phyloP scores from a whole-genome alignment of 2,888 invertebrate genomes.

The Scaptomyza polygonia region DNA sequence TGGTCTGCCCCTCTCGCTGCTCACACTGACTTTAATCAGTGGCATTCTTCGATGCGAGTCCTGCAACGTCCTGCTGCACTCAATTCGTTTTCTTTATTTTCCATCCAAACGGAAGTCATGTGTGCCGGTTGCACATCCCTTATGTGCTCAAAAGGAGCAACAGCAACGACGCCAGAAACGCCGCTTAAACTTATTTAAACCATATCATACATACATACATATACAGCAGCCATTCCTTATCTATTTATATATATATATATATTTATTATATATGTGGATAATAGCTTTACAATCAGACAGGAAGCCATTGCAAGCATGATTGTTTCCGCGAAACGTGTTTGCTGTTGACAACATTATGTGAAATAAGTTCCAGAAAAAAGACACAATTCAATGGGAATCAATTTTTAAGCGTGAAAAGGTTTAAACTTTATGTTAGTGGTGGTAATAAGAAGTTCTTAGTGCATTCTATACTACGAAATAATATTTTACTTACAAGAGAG shows the following conservation, averaged over 20 bases:
- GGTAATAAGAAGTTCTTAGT: not conserved
- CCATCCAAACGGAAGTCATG: conserved; percentile 70
- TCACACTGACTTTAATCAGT: conserved; percentile 69
- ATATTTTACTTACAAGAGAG: not conserved
- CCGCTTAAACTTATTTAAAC: conserved; percentile 51
- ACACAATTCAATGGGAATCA: conserved; percentile 17
- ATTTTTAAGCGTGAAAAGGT: not conserved
- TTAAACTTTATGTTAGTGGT: not conserved
- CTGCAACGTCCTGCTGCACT: conserved; percentile 67
- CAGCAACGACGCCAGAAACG: conserved; percentile 17
- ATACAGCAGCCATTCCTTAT: not conserved
- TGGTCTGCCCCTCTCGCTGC: conserved; percentile 3
- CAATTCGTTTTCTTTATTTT: conserved; percentile 76
- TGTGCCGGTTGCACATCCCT: conserved; percentile 71
- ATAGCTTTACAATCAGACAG: conserved; percentile 76
- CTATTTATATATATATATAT: conserved; percentile 13
- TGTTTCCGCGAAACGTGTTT: conserved; percentile 76
- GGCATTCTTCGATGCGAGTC: conserved; percentile 69
- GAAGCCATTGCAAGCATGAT: conserved; percentile 76
- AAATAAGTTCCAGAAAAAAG: conserved; percentile 24
- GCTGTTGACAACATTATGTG: conserved; percentile 37
- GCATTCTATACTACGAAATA: not conserved
- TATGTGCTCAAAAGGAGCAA: conserved; percentile 52
- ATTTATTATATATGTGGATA: conserved; percentile 40
- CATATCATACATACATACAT: conserved; percentile 29